Conservation (phyloP, 2,797 vertebrate species). For the Distichodus sexfasciatus region DNA sequence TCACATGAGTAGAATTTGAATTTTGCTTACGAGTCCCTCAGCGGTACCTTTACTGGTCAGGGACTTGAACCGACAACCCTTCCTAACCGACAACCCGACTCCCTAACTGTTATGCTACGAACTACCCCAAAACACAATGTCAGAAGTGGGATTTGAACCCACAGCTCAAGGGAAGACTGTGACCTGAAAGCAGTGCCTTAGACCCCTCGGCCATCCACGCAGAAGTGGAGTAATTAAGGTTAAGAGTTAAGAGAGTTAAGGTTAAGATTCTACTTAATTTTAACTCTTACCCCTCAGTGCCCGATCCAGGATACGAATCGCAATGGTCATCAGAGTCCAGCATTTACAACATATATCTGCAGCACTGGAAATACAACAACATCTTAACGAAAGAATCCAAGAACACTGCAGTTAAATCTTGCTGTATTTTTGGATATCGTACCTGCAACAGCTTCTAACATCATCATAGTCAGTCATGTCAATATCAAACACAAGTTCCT, state of each 20-base stretch:
- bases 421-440: not conserved
- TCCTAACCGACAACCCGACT: no score
- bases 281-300: constrained; percentile 79
- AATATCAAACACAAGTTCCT: constrained; percentile 96
- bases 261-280: not conserved
- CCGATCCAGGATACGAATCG: constrained; percentile 84
- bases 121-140: no score
- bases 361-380: constrained; percentile 74
- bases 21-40: no score
- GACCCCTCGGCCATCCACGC: no score
- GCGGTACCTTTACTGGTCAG: no score
- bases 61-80: no score
- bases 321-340: constrained; percentile 96
- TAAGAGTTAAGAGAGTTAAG: not conserved
- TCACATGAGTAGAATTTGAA: no score
- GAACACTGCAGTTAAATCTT: not conserved
- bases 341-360: constrained; percentile 94
- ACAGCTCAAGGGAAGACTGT: no score
- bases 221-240: not conserved
- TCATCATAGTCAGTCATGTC: constrained; percentile 98
- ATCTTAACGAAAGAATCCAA: not conserved
- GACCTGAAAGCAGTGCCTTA: no score
- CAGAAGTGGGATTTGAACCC: no score
- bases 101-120: no score
- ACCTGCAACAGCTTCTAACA: constrained; percentile 94